Evolutionary conservation across 2,113 vertebrate genomes (phyloP), one percentile per base, ranked within the genome.

Genomic region (Ramphastos sulfuratus): DNA sequence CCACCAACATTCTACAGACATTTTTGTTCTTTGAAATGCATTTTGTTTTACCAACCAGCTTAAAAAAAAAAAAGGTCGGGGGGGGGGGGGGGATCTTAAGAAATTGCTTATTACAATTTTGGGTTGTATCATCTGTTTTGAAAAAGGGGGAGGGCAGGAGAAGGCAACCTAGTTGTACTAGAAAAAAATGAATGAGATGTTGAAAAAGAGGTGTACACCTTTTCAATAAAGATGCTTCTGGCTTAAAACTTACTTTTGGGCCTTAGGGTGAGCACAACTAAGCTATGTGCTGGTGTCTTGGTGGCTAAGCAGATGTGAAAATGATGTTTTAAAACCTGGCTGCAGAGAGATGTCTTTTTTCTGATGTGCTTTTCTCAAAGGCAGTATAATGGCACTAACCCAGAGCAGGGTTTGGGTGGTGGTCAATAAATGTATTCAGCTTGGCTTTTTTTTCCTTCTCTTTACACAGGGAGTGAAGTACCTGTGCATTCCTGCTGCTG

Each of bases 391-490:
- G 37, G 27, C 30, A 48, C 6, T 6, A 46, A 33, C 37, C 35
- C 48, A 39, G 61, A 83, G 35, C 39, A 60, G 23, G n/a, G 33
- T 31, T 75, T 55, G 6, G 21, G 6, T 7, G 2, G 17, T 55
- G 35, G 37, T 79, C 24, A 54, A 50, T 64, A 56, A 88, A 84
- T 84, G n/a, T 85, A 8, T 92, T 87, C 90, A 44, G 66, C 44
- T 85, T 85, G 44, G 60, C 75, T 85, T 21, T 77, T 94, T 81
- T 92, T 92, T n/a, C n/a, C 96, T 64, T 70, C 60, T 97, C 90
- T 77, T 97, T 97, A 82, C 92, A 64, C 94, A 99, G 99, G 99
- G 99, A 96, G 97, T 99, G 98, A 99, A 99, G 96, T 99, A 99
- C 96, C 98, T 99, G 60, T 99, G 99, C 95, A 99, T 99, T 95